Conservation (phyloP, 2,113 vertebrate genomes). For the Onychorhynchus coronatus region DNA sequence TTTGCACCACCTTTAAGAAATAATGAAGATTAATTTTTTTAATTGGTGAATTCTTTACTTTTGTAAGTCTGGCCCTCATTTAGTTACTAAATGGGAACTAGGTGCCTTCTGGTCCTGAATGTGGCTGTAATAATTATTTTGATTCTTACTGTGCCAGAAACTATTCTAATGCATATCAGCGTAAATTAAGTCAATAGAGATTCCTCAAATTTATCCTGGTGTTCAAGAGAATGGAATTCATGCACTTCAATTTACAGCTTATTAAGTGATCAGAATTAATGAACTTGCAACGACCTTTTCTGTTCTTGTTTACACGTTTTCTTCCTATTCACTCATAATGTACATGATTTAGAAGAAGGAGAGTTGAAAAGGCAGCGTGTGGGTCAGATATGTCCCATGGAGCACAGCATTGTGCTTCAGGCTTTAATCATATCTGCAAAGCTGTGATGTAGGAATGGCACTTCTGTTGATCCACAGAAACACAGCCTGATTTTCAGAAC, state of each 20-base stretch:
- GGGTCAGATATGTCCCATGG: conserved; percentile 42
- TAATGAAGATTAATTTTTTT: not conserved
- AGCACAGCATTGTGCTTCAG: conserved; percentile 34
- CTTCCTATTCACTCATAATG: conserved; percentile 30
- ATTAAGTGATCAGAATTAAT: conserved; percentile 69
- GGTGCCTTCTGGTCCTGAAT: not conserved
- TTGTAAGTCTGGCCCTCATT: not conserved
- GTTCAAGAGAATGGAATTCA: conserved; percentile 58
- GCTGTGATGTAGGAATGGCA: not conserved
- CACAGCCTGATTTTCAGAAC: not conserved
- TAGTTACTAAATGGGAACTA: not conserved
- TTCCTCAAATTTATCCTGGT: conserved; percentile 58
- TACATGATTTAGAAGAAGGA: conserved; percentile 17
- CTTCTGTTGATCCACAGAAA: not conserved
- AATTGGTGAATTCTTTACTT: not conserved
- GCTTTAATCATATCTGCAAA: conserved; percentile 23
- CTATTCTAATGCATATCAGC: conserved; percentile 59
- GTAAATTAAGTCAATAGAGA: conserved; percentile 56
- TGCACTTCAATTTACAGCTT: conserved; percentile 61
- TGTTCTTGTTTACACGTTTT: conserved; percentile 54
- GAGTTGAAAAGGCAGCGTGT: conserved; percentile 47
- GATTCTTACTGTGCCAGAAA: conserved; percentile 33
- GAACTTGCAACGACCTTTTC: conserved; percentile 33
- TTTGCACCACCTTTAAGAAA: not conserved
- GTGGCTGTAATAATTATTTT: conserved; percentile 51